phyloP scores from a whole-genome alignment of 2,888 invertebrate genomes.

The Napeogenes sylphis region DNA sequence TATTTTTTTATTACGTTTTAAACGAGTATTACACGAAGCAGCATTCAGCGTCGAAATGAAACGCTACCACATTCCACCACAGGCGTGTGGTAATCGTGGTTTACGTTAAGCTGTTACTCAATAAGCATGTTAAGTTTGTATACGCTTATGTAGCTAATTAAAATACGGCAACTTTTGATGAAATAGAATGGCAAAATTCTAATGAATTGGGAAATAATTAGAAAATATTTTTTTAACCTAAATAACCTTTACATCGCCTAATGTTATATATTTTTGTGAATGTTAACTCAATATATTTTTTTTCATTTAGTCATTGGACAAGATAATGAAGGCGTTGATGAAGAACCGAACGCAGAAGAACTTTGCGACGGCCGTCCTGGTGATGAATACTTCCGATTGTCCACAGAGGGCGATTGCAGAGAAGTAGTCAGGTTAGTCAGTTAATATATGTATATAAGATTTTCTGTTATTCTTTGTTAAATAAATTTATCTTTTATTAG shows the following conservation, averaged over 20 bases:
- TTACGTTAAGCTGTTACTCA: conserved; percentile 69
- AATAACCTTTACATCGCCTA: no score
- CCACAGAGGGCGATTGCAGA: conserved; percentile 91
- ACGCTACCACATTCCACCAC: conserved; percentile 64
- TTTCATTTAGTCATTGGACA: conserved; percentile 79
- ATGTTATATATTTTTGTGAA: no score
- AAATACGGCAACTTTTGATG: not conserved
- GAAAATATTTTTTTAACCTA: not conserved
- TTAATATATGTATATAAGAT: not conserved
- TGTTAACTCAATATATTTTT: no score
- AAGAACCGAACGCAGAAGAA: conserved; percentile 85
- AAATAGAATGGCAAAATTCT: not conserved
- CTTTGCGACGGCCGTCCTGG: conserved; percentile 92
- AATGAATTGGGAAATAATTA: not conserved
- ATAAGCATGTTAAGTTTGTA: conserved; percentile 47
- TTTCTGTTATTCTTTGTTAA: not conserved
- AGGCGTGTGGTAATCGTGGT: conserved; percentile 65
- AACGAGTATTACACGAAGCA: conserved; percentile 40
- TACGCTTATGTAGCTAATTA: conserved; percentile 16
- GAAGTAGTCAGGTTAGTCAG: conserved; percentile 91
- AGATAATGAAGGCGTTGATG: conserved; percentile 80
- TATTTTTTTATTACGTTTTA: conserved; percentile 7
- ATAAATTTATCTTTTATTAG: not conserved
- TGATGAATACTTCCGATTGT: conserved; percentile 93
- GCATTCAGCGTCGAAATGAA: conserved; percentile 50